A percentile compares a stretch with the other conserved stretches of the same genome.
Evolutionary conservation across 2,113 vertebrate genomes (phyloP).

Genomic region (Hippolais icterina): DNA sequence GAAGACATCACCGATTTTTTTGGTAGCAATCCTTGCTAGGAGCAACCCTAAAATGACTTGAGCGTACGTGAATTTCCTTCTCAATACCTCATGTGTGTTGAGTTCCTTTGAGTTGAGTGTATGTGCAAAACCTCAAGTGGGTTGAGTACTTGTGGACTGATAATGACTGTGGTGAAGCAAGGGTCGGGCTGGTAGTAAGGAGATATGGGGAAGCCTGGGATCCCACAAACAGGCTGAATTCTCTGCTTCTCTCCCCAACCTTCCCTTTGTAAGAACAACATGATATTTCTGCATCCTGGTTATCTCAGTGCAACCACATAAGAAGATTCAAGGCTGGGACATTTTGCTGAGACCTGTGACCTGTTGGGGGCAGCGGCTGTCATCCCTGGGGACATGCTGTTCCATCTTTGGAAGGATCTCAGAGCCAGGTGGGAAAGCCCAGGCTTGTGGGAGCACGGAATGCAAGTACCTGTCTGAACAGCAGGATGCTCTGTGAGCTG

Average conservation of each 20-base stretch:
- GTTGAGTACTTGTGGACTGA: neutral
- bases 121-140: neutral
- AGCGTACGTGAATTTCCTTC: neutral
- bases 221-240: neutral
- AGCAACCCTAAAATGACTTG: constrained; percentile 26
- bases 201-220: neutral
- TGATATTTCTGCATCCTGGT: neutral
- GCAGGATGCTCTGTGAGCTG: constrained; percentile 38
- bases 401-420: constrained; percentile 43
- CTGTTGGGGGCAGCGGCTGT: neutral
- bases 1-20: neutral
- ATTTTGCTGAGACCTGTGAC: constrained; percentile 45
- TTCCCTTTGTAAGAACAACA: neutral
- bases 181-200: neutral
- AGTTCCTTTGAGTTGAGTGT: constrained; percentile 2
- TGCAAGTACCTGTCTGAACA: constrained; percentile 4
- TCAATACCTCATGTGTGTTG: constrained; percentile 32
- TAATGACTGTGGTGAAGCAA: neutral
- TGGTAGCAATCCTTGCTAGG: neutral
- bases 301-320: neutral
- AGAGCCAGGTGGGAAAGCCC: constrained; percentile 53
- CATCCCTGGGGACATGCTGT: constrained; percentile 14
- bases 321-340: constrained; percentile 40
- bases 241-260: neutral
- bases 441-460: constrained; percentile 40